Percentiles rank a stretch among this genome's conserved stretches.
These are phyloP conservation scores for Lophura nycthemera DNA, from an alignment of 2,113 vertebrate genomes.

Conservation along the genomic window DNA sequence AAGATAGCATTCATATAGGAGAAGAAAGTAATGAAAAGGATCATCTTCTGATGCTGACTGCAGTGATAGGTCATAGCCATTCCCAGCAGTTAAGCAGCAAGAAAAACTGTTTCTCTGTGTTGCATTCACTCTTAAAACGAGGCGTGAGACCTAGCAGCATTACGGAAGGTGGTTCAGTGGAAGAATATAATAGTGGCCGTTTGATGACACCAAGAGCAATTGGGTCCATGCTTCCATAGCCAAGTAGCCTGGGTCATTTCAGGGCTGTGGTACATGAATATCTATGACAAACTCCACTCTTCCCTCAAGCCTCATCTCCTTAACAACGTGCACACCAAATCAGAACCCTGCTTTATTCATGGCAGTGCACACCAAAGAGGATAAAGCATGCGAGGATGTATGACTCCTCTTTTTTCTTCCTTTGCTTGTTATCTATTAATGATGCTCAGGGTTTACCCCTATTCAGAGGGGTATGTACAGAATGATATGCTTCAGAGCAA, in stretches of 20 bases:
- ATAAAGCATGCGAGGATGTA: not conserved
- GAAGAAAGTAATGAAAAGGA: not conserved
- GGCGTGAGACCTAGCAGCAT: accelerated
- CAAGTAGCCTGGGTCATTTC: not conserved
- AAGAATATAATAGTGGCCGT: accelerated
- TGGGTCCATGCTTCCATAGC: accelerated
- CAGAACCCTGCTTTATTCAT: not conserved
- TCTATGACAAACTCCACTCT: not conserved
- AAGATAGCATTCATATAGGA: accelerated
- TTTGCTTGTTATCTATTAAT: not conserved
- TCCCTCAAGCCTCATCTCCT: not conserved
- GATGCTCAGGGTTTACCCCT: not conserved
- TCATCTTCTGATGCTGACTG: not conserved
- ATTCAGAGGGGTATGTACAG: not conserved
- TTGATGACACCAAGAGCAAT: not conserved
- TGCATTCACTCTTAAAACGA: not conserved
- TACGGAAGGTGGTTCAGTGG: accelerated
- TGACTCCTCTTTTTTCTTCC: not conserved
- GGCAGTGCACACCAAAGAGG: not conserved
- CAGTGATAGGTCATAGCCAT: not conserved
- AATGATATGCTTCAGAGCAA: not conserved
- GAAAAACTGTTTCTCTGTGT: not conserved
- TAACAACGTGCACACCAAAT: accelerated
- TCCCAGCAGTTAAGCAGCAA: not conserved
- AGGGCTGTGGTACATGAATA: not conserved